A percentile compares a stretch with the other conserved stretches of the same genome.
These are phyloP conservation scores for Brachypalpus laphriformis DNA, from an alignment of 2,888 invertebrate genomes.

Conservation along the genomic window DNA sequence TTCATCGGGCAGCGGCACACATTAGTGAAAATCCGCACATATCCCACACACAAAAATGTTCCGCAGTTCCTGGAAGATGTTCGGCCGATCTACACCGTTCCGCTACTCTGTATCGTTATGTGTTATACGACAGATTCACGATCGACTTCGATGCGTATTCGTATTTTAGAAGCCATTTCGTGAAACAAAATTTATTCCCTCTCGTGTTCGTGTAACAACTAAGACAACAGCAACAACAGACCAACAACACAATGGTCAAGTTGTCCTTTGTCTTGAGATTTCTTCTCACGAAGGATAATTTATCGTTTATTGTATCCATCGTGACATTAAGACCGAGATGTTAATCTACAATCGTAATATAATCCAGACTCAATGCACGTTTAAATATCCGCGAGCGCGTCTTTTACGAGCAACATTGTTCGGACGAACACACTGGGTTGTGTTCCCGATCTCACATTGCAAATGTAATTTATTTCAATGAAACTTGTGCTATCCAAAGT, in stretches of 20 bases:
- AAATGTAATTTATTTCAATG: conserved; percentile 56
- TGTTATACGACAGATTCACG: conserved; percentile 28
- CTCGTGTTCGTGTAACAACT: conserved; percentile 44
- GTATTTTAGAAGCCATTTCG: conserved; percentile 38
- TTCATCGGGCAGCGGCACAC: conserved; percentile 1
- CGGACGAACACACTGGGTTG: conserved; percentile 11
- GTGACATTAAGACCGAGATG: conserved; percentile 79
- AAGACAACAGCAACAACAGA: conserved; percentile 6
- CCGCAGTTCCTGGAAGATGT: conserved; percentile 48
- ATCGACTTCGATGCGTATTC: conserved; percentile 36
- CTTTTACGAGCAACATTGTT: conserved; percentile 28
- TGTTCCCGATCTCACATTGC: conserved; percentile 21
- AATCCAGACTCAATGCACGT: background rate
- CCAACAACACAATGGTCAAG: conserved; percentile 58
- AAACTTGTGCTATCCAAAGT: conserved; percentile 17
- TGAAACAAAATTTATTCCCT: conserved; percentile 52
- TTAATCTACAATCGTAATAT: conserved; percentile 55
- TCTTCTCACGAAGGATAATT: conserved; percentile 75
- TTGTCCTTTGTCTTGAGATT: conserved; percentile 53
- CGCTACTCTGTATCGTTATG: background rate
- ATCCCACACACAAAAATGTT: conserved; percentile 34
- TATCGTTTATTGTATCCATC: conserved; percentile 78
- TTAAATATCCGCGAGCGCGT: conserved; percentile 14
- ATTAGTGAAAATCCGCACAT: conserved; percentile 25
- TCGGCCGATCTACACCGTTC: conserved; percentile 5